Conservation (phyloP, 1,140 invertebrate genomes). For the Sitobion miscanthi region DNA sequence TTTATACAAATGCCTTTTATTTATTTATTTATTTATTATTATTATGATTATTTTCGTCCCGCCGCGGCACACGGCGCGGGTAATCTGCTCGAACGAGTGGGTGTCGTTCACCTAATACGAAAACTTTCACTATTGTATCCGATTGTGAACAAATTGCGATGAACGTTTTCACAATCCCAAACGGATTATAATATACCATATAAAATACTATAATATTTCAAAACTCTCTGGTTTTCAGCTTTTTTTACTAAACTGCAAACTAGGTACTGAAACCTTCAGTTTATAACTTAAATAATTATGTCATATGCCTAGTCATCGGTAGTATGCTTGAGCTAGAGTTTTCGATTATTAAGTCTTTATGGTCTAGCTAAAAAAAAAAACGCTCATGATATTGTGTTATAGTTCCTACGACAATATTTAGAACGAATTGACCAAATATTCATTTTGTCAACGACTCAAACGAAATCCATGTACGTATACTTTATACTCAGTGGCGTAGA, state of each 20-base stretch:
- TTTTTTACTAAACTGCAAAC: neutral
- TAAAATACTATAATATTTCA: neutral
- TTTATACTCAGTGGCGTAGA: too few species aligned
- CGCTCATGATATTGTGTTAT: too few species aligned
- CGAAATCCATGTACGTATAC: too few species aligned
- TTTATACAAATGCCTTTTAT: neutral
- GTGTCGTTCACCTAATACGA: conserved; percentile 20
- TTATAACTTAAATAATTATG: neutral
- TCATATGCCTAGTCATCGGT: too few species aligned
- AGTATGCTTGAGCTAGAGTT: too few species aligned
- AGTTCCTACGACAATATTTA: too few species aligned
- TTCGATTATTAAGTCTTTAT: too few species aligned
- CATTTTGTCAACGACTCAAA: too few species aligned
- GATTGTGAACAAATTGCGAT: conserved; percentile 34
- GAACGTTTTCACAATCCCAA: conserved; percentile 40
- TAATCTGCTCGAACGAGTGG: neutral
- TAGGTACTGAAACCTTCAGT: neutral
- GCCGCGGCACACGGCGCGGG: neutral
- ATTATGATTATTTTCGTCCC: neutral
- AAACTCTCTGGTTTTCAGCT: neutral
- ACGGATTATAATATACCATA: neutral
- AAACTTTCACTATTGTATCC: conserved; percentile 52
- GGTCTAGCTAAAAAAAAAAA: too few species aligned
- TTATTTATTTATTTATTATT: neutral
- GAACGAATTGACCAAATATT: too few species aligned